Base-by-base conservation (phyloP, 2,888 invertebrate genomes). In the Xestia sexstrigata region DNA sequence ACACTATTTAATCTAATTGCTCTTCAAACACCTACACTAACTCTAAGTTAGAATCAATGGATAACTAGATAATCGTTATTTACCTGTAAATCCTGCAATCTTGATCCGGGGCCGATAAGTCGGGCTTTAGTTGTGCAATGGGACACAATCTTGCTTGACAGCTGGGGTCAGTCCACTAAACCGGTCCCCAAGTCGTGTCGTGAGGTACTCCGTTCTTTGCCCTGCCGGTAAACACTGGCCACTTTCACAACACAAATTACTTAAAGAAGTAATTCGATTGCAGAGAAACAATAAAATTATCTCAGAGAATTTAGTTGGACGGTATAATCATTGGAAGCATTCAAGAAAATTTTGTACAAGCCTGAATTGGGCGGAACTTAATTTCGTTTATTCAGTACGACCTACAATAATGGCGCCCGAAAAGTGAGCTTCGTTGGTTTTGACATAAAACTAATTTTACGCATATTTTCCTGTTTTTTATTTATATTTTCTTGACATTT, bases 111-210 rank as follows among this genome's bases (percentile, higher is more conserved):
- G 70, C 79, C 71, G 78, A 84, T 85, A 87, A 88, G 83, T 89
- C 85, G 76, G 70, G 77, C 70, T 70, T 67, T 69, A 70, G 85
- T 90, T 89, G 89, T 90, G 90, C 89, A 88, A 90, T 83, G 87
- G 86, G 70, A 82, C 81, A 88, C 81, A 86, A 81, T 79, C 73
- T 82, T 83, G 85, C 82, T 63, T 83, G 87, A 81, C 85, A 80
- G 76, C 81, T 78, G 88, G 87, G 90, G 90, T 90, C 88, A 88
- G 77, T 89, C 86, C 83, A 84, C 84, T 76, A 85, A 89, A 90
- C 90, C 90, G 90, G 90, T 89, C 81, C 49, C 13, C 70, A 68
- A 80, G 76, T 75, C 66, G 73, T 73, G 75, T 75, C 63, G 73
- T 73, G 77, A 78, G 78, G 78, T 80, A 80, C 87, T 81, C 76